These are phyloP conservation scores for Ispidina lecontei DNA, from an alignment of 2,797 vertebrate genomes.

Conservation along the genomic window DNA sequence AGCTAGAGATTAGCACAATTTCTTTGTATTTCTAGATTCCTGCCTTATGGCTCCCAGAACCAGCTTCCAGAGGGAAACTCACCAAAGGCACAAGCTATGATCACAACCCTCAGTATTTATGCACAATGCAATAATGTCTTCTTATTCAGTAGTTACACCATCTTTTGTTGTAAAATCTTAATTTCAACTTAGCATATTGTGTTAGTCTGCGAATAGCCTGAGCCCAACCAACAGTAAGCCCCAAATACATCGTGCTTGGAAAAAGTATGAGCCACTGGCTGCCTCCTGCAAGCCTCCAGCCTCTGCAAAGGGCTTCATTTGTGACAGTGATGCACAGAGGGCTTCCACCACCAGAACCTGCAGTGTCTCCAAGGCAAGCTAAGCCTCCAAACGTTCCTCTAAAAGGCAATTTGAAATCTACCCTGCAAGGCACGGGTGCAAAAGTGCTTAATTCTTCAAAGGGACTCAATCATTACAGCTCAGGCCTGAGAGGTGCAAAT, in stretches of 20 bases:
- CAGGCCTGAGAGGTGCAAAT: background rate
- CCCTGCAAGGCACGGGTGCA: background rate
- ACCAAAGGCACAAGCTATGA: background rate
- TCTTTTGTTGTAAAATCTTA: background rate
- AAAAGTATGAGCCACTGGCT: background rate
- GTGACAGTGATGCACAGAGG: background rate
- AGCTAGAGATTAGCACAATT: background rate
- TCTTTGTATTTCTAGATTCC: background rate
- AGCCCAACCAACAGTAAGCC: background rate
- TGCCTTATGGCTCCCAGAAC: background rate
- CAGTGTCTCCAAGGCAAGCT: background rate
- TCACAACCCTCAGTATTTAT: background rate
- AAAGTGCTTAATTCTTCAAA: background rate
- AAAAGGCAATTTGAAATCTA: background rate
- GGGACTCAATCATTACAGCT: background rate
- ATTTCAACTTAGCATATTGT: background rate
- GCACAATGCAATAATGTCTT: background rate
- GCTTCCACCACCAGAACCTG: background rate
- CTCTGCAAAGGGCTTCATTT: background rate
- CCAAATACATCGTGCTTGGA: background rate
- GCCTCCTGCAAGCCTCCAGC: background rate
- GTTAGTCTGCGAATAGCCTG: background rate
- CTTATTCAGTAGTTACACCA: background rate
- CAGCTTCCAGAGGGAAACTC: background rate
- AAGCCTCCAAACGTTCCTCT: background rate